phyloP scores from a whole-genome alignment of 2,113 vertebrate species.

The Mesembrinibis cayennensis region DNA sequence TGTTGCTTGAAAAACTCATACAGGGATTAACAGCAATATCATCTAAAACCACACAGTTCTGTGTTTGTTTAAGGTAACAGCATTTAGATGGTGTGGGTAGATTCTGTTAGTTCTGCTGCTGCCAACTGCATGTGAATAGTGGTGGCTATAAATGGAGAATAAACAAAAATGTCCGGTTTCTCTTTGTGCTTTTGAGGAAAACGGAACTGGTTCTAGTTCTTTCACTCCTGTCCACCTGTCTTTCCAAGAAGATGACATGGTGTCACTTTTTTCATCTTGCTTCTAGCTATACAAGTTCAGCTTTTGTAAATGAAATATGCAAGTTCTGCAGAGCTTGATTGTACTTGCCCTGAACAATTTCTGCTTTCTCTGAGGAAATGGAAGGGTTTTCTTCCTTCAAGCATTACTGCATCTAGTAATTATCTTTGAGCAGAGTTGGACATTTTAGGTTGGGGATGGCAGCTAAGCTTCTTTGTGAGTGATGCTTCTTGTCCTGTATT shows the following conservation, averaged over 20 bases:
- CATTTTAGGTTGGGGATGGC: neutral
- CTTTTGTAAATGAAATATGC: neutral
- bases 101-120: neutral
- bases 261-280: neutral
- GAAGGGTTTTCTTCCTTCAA: neutral
- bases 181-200: neutral
- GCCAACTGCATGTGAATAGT: neutral
- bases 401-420: neutral
- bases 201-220: neutral
- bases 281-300: neutral
- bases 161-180: neutral
- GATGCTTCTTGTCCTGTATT: neutral
- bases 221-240: neutral
- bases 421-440: neutral
- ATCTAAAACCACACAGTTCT: neutral
- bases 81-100: neutral
- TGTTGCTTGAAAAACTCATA: neutral
- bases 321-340: neutral
- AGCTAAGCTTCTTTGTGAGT: neutral
- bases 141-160: neutral
- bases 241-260: neutral
- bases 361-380: neutral
- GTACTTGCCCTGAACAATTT: neutral
- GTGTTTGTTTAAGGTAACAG: neutral
- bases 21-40: neutral